Percentiles rank a stretch among this genome's conserved stretches.
Evolutionary conservation across 2,888 invertebrate genomes (phyloP).

Genomic region (Pterostichus madidus): DNA sequence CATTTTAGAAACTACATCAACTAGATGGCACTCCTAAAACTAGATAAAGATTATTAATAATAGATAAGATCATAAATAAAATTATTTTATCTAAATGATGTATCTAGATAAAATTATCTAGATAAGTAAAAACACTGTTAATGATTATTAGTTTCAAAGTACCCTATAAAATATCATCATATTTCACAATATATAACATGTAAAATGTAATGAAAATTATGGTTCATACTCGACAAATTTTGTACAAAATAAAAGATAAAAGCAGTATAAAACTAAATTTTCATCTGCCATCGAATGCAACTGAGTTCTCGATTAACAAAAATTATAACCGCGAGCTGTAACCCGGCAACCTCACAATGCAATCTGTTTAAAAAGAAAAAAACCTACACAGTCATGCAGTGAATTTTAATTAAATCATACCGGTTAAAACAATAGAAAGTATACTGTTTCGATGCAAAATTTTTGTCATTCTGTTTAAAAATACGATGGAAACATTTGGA

Average conservation of each 20-base stretch:
- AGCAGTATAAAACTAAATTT: neutral
- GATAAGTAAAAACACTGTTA: too few species aligned
- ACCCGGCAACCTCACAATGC: neutral
- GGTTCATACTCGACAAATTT: slow-evolving; percentile 3
- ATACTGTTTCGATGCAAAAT: neutral
- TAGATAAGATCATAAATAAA: too few species aligned
- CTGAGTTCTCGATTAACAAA: slow-evolving; percentile 2
- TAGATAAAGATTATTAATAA: too few species aligned
- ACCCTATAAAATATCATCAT: too few species aligned
- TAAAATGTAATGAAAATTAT: neutral
- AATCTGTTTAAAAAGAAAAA: neutral
- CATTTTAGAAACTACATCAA: too few species aligned
- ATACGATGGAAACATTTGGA: neutral
- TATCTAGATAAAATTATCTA: too few species aligned
- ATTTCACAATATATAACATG: too few species aligned
- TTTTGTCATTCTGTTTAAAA: slow-evolving; percentile 25
- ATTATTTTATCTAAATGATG: too few species aligned
- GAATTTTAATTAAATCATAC: slow-evolving; percentile 43
- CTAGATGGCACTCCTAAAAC: too few species aligned
- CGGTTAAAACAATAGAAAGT: slow-evolving; percentile 5
- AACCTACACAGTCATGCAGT: slow-evolving; percentile 16
- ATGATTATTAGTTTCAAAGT: too few species aligned
- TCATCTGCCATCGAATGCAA: neutral
- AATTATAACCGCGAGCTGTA: slow-evolving; percentile 29
- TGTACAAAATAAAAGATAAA: neutral